Evolutionary conservation across 2,113 vertebrate genomes (phyloP).

Genomic region (Sinocyclocheilus rhinocerous): DNA sequence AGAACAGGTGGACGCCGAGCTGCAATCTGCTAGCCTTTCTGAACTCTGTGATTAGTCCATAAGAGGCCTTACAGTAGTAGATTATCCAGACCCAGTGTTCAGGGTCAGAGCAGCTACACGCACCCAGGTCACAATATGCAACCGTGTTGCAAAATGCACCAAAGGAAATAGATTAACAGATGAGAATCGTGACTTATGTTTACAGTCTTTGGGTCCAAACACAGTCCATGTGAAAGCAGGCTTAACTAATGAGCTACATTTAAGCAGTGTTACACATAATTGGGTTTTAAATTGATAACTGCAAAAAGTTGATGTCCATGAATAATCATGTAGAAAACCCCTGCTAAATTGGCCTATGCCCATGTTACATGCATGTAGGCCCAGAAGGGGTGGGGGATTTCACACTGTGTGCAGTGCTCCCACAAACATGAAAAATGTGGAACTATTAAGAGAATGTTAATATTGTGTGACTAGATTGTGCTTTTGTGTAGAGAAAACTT

Average conservation of each 20-base stretch:
- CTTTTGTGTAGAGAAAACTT: not conserved
- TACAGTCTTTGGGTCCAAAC: conserved; percentile 5
- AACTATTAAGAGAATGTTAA: not conserved
- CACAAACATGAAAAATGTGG: not conserved
- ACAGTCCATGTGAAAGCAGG: not conserved
- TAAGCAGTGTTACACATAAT: not conserved
- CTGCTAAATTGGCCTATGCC: not conserved
- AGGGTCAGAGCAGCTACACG: conserved; percentile 23
- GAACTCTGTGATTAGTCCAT: conserved; percentile 35
- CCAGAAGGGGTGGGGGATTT: not conserved
- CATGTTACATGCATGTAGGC: not conserved
- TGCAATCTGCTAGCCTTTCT: conserved; percentile 30
- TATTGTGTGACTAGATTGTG: not conserved
- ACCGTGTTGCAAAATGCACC: not conserved
- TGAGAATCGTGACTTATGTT: conserved; percentile 27
- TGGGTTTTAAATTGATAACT: not conserved
- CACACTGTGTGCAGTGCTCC: not conserved
- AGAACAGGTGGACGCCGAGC: conserved; percentile 21
- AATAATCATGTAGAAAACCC: not conserved
- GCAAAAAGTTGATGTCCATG: not conserved
- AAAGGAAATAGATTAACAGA: not conserved
- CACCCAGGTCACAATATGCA: conserved; percentile 32
- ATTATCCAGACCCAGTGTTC: conserved; percentile 25
- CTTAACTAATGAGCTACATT: not conserved
- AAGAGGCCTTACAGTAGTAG: conserved; percentile 40